Conservation (phyloP, 2,113 vertebrate genomes). For the Cryptoleucopteryx plumbea region DNA sequence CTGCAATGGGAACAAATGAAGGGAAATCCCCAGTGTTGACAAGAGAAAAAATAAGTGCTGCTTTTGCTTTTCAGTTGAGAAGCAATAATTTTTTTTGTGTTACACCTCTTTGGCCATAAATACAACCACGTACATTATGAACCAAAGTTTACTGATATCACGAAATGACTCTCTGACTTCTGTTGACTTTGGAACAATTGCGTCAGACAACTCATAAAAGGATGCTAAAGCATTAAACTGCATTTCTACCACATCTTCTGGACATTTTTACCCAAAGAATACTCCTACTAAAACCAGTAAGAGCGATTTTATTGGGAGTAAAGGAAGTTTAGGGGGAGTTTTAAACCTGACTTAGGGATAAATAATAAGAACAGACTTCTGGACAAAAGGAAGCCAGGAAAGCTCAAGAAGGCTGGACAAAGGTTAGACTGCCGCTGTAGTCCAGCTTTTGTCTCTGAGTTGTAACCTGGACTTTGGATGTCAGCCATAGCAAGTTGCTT, state of each 20-base stretch:
- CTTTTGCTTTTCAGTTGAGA: neutral
- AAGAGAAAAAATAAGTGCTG: neutral
- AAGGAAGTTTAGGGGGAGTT: neutral
- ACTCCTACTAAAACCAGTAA: neutral
- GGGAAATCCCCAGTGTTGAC: neutral
- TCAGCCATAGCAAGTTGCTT: neutral
- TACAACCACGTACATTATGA: neutral
- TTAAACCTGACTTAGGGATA: neutral
- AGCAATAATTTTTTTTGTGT: neutral
- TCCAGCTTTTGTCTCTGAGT: neutral
- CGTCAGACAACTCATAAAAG: neutral
- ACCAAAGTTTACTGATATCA: neutral
- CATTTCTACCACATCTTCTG: neutral
- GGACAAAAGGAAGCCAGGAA: neutral
- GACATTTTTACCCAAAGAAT: neutral
- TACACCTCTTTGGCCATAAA: neutral
- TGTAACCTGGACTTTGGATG: neutral
- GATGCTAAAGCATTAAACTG: neutral
- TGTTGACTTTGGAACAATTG: neutral
- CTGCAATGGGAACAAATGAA: neutral
- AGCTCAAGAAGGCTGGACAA: neutral
- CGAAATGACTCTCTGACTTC: neutral
- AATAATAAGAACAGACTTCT: neutral
- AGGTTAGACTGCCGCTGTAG: neutral
- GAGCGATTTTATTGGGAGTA: neutral